phyloP scores from a whole-genome alignment of 2,113 vertebrate genomes.

The Pitta sordida region DNA sequence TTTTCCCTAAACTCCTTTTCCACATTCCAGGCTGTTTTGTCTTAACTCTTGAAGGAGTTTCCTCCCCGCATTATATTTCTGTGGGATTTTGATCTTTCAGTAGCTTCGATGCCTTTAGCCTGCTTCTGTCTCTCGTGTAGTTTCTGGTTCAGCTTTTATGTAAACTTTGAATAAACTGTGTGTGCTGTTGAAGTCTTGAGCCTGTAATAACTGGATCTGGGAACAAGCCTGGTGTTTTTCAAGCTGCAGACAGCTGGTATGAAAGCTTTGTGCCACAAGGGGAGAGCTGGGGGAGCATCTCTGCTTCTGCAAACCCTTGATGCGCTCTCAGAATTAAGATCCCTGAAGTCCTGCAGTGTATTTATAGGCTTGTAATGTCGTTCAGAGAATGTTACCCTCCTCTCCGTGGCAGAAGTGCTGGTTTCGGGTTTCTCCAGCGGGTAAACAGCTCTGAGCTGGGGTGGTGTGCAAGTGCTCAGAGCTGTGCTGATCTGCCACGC shows the following conservation, averaged over 20 bases:
- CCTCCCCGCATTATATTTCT: neutral
- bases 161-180: neutral
- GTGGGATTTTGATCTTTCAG: neutral
- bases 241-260: neutral
- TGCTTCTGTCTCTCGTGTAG: neutral
- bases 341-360: slow-evolving; percentile 8
- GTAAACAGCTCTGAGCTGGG: slow-evolving; percentile 7
- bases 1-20: neutral
- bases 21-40: neutral
- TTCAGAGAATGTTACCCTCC: slow-evolving; percentile 32
- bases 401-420: neutral
- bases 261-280: neutral
- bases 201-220: neutral
- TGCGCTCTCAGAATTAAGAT: slow-evolving; percentile 33
- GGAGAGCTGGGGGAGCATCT: neutral
- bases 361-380: slow-evolving; percentile 64
- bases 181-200: neutral
- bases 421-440: slow-evolving; percentile 56
- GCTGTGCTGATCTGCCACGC: neutral
- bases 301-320: neutral
- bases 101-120: neutral
- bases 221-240: neutral
- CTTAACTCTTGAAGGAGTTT: neutral
- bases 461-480: neutral
- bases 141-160: neutral